These are phyloP conservation scores for Emys orbicularis DNA, from an alignment of 2,797 vertebrate species.

Conservation along the genomic window DNA sequence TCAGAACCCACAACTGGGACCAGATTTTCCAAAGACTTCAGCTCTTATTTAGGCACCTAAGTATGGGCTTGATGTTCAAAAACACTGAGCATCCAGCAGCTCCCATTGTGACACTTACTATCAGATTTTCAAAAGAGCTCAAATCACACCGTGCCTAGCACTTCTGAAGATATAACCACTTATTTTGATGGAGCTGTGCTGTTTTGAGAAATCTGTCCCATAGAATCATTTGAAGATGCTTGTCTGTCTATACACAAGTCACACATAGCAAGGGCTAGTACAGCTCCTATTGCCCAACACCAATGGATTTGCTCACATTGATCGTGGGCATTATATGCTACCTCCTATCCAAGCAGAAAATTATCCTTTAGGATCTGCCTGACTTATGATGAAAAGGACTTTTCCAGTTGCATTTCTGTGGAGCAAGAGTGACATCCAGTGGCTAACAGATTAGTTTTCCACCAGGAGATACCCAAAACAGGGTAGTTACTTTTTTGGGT, in stretches of 20 bases:
- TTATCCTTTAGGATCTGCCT: background rate
- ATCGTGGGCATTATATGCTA: background rate
- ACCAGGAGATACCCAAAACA: background rate
- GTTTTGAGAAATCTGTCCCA: background rate
- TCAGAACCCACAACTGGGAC: background rate
- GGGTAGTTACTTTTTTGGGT: no score
- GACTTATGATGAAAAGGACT: background rate
- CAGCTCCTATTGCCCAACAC: background rate
- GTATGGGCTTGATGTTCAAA: background rate
- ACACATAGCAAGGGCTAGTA: no score
- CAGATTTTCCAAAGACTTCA: no score
- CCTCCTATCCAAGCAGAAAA: background rate
- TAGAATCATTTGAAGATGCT: background rate
- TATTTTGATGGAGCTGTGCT: background rate
- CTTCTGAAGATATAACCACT: background rate
- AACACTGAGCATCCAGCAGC: background rate
- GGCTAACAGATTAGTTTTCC: background rate
- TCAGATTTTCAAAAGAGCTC: rapidly evolving
- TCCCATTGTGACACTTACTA: rapidly evolving
- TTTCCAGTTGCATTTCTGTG: background rate
- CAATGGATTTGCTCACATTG: background rate
- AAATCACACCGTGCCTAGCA: rapidly evolving
- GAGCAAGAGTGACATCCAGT: conserved; percentile 24
- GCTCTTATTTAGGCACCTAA: no score
- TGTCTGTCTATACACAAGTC: background rate